A percentile compares a stretch with the other conserved stretches of the same genome.
Conservation (phyloP, 2,888 invertebrate genomes). For the Sclerodermus sp. region DNA sequence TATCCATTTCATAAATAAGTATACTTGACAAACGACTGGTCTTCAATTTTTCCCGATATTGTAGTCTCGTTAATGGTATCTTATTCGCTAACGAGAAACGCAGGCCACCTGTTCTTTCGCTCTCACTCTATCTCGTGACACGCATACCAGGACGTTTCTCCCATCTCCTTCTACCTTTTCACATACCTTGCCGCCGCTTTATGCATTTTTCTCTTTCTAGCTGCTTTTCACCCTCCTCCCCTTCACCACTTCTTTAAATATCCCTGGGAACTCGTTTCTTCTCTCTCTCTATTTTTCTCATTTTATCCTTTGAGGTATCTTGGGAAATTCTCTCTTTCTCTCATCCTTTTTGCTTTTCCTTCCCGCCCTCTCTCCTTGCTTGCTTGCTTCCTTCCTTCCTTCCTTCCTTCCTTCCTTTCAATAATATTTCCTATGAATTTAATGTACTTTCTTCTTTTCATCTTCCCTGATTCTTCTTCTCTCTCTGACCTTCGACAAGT, state of each 20-base stretch:
- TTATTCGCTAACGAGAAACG: conserved; percentile 25
- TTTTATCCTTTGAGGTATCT: too few relatives aligned
- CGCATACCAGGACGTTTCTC: too few relatives aligned
- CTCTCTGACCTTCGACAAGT: conserved; percentile 9
- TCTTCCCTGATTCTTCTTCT: neutral
- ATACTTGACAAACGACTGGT: conserved; percentile 19
- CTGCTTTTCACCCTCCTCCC: too few relatives aligned
- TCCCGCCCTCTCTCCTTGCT: neutral
- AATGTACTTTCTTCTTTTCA: too few relatives aligned
- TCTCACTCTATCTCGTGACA: neutral
- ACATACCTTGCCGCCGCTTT: too few relatives aligned
- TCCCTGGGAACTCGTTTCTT: too few relatives aligned
- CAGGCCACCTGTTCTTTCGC: conserved; percentile 29
- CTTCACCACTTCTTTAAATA: too few relatives aligned
- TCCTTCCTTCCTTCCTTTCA: neutral
- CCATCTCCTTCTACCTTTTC: too few relatives aligned
- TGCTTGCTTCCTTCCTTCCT: neutral
- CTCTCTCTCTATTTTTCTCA: too few relatives aligned
- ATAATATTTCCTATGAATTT: too few relatives aligned
- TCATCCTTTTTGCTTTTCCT: neutral
- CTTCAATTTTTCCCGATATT: conserved; percentile 29
- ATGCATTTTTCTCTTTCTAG: too few relatives aligned
- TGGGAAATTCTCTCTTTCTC: conserved; percentile 11
- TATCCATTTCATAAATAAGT: too few relatives aligned
- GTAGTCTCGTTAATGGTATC: conserved; percentile 30